phyloP scores from a whole-genome alignment of 2,888 invertebrate genomes.

The Myathropa florea region DNA sequence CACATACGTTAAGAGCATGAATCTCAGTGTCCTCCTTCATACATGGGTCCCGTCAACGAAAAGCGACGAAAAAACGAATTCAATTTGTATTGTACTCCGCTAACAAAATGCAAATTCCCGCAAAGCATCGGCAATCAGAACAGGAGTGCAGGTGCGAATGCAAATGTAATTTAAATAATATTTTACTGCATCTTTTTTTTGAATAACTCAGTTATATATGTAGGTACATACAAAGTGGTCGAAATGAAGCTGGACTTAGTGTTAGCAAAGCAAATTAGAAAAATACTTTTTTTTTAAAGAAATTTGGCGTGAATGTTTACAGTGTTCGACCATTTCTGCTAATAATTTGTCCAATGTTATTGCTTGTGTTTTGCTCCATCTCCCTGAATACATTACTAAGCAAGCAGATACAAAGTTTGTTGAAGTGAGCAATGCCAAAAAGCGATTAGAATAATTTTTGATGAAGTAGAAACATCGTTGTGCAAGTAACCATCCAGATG shows the following conservation, averaged over 20 bases:
- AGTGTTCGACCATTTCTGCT: background rate
- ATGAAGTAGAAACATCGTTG: too few species aligned
- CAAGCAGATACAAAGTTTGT: too few species aligned
- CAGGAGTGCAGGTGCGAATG: slow-evolving; percentile 65
- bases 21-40: slow-evolving; percentile 50
- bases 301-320: background rate
- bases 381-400: too few species aligned
- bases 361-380: too few species aligned
- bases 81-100: slow-evolving; percentile 70
- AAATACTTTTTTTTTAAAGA: background rate
- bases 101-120: slow-evolving; percentile 68
- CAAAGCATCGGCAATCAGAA: slow-evolving; percentile 69
- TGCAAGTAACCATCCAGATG: too few species aligned
- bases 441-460: too few species aligned
- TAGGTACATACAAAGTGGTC: background rate
- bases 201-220: slow-evolving; percentile 28
- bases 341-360: background rate
- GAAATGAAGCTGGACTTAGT: slow-evolving; percentile 2
- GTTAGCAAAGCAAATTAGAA: slow-evolving; percentile 1
- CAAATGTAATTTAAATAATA: slow-evolving; percentile 68
- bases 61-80: slow-evolving; percentile 66
- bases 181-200: slow-evolving; percentile 43
- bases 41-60: slow-evolving; percentile 49
- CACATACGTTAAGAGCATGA: slow-evolving; percentile 58
- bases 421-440: too few species aligned